These are phyloP conservation scores for Drosophila cardini DNA, from an alignment of 1,140 invertebrate species.

Conservation along the genomic window DNA sequence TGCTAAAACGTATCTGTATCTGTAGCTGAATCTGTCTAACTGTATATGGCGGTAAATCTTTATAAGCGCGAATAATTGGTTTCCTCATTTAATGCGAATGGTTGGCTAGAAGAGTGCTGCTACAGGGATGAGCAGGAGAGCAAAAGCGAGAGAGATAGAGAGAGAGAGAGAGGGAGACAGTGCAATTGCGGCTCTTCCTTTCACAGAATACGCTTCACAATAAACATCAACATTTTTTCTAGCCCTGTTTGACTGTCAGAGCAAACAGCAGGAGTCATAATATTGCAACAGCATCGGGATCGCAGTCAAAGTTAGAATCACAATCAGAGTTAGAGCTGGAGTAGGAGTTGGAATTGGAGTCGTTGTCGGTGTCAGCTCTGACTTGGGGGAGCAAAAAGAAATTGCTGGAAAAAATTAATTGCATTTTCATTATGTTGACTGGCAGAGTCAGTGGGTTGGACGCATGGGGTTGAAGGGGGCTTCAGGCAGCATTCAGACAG, in stretches of 20 bases:
- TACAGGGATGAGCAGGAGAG: no score
- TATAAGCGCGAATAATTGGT: constrained; percentile 85
- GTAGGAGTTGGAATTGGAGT: constrained; percentile 8
- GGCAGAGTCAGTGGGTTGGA: constrained; percentile 44
- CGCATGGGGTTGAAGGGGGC: neutral
- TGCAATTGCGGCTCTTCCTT: constrained; percentile 62
- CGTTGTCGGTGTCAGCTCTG: constrained; percentile 56
- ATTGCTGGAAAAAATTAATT: constrained; percentile 84
- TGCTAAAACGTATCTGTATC: constrained; percentile 60
- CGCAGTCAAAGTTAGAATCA: constrained; percentile 21
- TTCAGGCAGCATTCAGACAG: constrained; percentile 55
- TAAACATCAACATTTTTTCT: constrained; percentile 68
- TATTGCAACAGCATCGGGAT: constrained; percentile 73
- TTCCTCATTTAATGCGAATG: constrained; percentile 84
- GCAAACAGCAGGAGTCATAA: constrained; percentile 83
- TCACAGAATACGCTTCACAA: constrained; percentile 76
- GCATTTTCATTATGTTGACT: constrained; percentile 85
- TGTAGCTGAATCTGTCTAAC: constrained; percentile 67
- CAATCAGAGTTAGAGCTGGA: constrained; percentile 3
- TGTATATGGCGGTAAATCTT: constrained; percentile 77
- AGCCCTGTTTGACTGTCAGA: constrained; percentile 54
- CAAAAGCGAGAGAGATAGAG: no score
- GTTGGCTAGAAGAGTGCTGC: constrained; percentile 47
- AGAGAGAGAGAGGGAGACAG: neutral
- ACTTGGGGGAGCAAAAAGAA: constrained; percentile 68